These are phyloP conservation scores for Acrobasis consociella DNA, from an alignment of 2,888 invertebrate genomes.

Conservation along the genomic window DNA sequence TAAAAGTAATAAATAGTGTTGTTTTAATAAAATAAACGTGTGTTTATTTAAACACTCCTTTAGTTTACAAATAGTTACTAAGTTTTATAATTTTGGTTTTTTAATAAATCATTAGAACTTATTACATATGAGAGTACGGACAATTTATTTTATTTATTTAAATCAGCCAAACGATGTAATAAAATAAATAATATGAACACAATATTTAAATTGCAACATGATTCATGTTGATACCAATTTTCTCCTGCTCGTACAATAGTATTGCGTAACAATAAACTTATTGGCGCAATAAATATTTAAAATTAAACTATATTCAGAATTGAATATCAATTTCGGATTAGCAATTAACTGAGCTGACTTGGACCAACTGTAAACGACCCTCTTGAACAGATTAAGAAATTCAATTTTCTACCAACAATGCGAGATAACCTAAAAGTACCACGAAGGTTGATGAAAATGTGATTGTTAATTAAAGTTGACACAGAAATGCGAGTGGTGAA, in stretches of 20 bases:
- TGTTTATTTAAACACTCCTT: too few relatives aligned
- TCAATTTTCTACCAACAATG: constrained; percentile 66
- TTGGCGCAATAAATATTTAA: background rate
- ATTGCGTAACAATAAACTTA: constrained; percentile 1
- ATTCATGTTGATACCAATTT: background rate
- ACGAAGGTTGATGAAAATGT: constrained; percentile 74
- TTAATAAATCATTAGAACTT: too few relatives aligned
- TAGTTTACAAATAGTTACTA: too few relatives aligned
- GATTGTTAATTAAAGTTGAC: constrained; percentile 82
- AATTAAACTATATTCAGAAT: background rate
- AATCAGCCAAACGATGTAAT: background rate
- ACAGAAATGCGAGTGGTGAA: constrained; percentile 77
- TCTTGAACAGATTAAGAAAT: constrained; percentile 67
- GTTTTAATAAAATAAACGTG: too few relatives aligned
- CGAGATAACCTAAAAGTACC: constrained; percentile 66
- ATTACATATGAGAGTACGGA: too few relatives aligned
- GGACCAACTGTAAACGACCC: constrained; percentile 59
- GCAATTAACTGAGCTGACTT: constrained; percentile 11
- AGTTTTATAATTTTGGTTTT: too few relatives aligned
- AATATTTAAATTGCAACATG: background rate
- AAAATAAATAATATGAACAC: background rate
- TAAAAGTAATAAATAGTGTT: too few relatives aligned
- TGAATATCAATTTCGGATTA: constrained; percentile 7
- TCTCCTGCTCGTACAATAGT: background rate
- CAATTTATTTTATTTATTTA: too few relatives aligned